Evolutionary conservation across 2,888 invertebrate genomes (phyloP), one percentile per base, ranked within the genome.

Genomic region (Caradrina clavipalpis): DNA sequence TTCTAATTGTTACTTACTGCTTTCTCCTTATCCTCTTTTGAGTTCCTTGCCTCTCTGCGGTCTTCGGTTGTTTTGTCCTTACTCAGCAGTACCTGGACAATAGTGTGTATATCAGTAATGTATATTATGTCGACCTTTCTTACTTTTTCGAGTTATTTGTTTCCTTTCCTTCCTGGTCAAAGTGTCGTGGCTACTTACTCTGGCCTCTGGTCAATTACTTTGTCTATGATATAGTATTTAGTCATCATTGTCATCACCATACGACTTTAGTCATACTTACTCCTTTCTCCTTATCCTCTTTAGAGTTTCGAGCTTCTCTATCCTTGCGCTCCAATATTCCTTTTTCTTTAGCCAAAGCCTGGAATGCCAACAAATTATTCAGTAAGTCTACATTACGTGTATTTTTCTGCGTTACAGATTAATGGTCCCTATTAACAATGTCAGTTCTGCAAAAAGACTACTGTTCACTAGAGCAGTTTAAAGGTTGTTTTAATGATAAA

Each of bases 321-420:
- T 94, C 94, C 35, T 92, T 93, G 49, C 94, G 93, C 80, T 96
- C 97, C 26, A 97, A 96, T 0, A 89, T 90, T 49, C 95, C 89
- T 71, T 97, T 97, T 39, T 97, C 97, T 75, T 92, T 91, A 15
- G 93, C 94, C 94, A 70, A 54, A 2, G 70, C 70, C 70, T 71
- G 50, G 2, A 71, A 74, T 21, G 1, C 17, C 1, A 15, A 15
- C 11, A 19, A 7, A 19, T 22, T 42, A 19, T 19, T 55, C 0
- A 53, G 6, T 54, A 1, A 35, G 13, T 22, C 0, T 45, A 3
- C 6, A 55, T 39, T 56, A 47, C 47, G n/a, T 13, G 11, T 39
- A 13, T 39, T 39, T 39, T 11, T 39, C 1, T 35, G 8, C 35
- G 8, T 35, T 35, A 35, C 7, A 35, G 35, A 8, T 35, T 8